phyloP scores from a whole-genome alignment of 2,888 invertebrate genomes.

The Strigamia crassipes region DNA sequence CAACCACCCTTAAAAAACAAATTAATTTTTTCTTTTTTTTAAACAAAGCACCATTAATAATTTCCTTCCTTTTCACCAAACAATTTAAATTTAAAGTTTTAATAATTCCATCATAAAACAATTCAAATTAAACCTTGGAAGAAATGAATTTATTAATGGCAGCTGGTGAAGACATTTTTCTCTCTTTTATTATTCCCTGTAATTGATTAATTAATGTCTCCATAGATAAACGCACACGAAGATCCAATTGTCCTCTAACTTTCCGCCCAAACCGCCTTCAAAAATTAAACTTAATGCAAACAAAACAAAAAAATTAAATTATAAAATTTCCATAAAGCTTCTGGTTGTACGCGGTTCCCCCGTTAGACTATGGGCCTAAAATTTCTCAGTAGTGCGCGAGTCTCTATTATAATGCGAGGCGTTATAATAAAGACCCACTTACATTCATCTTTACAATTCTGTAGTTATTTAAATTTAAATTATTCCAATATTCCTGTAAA shows the following conservation, averaged over 20 bases:
- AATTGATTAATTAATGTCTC: not conserved
- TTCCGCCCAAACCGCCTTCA: not conserved
- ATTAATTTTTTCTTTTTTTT: not conserved
- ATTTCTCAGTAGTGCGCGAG: too few species aligned
- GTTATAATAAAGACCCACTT: too few species aligned
- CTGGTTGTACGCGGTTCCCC: too few species aligned
- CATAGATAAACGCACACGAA: not conserved
- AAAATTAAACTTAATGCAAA: not conserved
- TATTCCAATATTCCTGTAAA: too few species aligned
- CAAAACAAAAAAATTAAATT: not conserved
- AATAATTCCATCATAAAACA: constrained; percentile 5
- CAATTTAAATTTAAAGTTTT: constrained; percentile 5
- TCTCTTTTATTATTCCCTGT: not conserved
- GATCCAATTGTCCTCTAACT: not conserved
- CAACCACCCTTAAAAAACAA: not conserved
- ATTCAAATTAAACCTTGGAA: not conserved
- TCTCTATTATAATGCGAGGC: too few species aligned
- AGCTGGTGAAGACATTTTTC: constrained; percentile 4
- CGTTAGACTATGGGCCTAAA: too few species aligned
- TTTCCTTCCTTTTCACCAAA: not conserved
- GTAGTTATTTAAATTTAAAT: too few species aligned
- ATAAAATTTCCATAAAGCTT: too few species aligned
- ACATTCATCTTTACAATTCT: too few species aligned
- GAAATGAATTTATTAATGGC: constrained; percentile 8
- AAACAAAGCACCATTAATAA: not conserved